Base-by-base conservation (phyloP, 2,113 vertebrate genomes). In the Saimiri boliviensis region DNA sequence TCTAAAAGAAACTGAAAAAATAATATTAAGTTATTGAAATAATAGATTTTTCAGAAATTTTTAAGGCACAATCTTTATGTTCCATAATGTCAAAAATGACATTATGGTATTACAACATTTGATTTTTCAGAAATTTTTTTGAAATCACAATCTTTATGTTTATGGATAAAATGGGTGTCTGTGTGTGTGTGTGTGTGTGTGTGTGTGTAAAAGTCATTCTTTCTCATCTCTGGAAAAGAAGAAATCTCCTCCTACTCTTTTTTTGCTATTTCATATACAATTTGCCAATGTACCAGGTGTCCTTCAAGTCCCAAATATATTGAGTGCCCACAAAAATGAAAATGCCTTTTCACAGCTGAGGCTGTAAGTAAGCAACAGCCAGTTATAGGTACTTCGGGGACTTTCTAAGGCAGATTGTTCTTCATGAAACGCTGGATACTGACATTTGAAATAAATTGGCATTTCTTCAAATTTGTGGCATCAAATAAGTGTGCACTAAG, bases 361-460 rank as follows among this genome's bases (percentile, higher is more conserved):
- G 20, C 71, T 92, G 66, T 83, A 94, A 95, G 91, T 19, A 66
- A 98, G 92, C 63, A 87, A 82, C 19, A 88, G 52, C 25, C 84
- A 90, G 89, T 92, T 91, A 54, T 0, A 47, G 49, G 23, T 30
- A 40, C 93, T 83, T 66, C 71, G 49, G 93, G 86, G 88, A 96
- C 23, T 92, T 94, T 83, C 32, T 80, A 79, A 81, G 52, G 37
- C 40, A 86, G 83, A 96, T 96, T 94, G 77, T 94, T 96, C 80
- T 93, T 58, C 66, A 27, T 49, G 79, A 97, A 92, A 96, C 30
- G 52, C 47, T 70, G 82, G 56, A 87, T 85, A 71, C 70, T 89
- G 76, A 95, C 84, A 97, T 97, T 95, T 97, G 81, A 96, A 97
- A 97, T 87, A 86, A 96, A 95, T 82, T 93, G 84, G 95, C 85